phyloP scores from a whole-genome alignment of 2,888 invertebrate species.

The Diplazon laetatorius region DNA sequence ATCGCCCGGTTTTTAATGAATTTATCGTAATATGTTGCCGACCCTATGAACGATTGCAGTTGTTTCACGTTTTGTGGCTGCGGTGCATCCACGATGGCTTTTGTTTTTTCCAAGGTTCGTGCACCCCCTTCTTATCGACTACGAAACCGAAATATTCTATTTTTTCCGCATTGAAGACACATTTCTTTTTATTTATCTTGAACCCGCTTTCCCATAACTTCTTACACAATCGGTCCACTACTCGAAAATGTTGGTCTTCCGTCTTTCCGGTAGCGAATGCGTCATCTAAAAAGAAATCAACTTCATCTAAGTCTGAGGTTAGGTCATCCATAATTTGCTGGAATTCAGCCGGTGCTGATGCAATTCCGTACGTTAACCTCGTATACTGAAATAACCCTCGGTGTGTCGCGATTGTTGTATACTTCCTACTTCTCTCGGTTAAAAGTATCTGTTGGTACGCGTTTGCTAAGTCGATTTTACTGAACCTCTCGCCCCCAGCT shows the following conservation, averaged over 20 bases:
- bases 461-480: constrained; percentile 77
- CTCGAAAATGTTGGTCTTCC: constrained; percentile 5
- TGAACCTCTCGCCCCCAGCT: constrained; percentile 70
- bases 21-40: constrained; percentile 6
- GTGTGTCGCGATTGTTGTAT: constrained; percentile 74
- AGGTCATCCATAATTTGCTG: constrained; percentile 29
- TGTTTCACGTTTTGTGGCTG: background rate
- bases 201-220: background rate
- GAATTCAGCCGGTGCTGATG: constrained; percentile 24
- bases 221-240: constrained; percentile 15
- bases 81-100: constrained; percentile 3
- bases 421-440: constrained; percentile 72
- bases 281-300: constrained; percentile 39
- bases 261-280: constrained; percentile 35
- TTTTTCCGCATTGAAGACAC: constrained; percentile 16
- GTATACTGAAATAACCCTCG: constrained; percentile 70
- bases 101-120: background rate
- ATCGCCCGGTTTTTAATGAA: constrained; percentile 12
- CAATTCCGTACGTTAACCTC: constrained; percentile 19
- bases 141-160: constrained; percentile 30
- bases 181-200: constrained; percentile 10
- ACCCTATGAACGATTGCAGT: constrained; percentile 9
- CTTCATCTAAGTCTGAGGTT: constrained; percentile 18
- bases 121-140: constrained; percentile 1
- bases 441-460: constrained; percentile 76